Percentiles rank a stretch among this genome's conserved stretches.
Evolutionary conservation across 2,113 vertebrate genomes (phyloP).

Genomic region (Prinia subflava): DNA sequence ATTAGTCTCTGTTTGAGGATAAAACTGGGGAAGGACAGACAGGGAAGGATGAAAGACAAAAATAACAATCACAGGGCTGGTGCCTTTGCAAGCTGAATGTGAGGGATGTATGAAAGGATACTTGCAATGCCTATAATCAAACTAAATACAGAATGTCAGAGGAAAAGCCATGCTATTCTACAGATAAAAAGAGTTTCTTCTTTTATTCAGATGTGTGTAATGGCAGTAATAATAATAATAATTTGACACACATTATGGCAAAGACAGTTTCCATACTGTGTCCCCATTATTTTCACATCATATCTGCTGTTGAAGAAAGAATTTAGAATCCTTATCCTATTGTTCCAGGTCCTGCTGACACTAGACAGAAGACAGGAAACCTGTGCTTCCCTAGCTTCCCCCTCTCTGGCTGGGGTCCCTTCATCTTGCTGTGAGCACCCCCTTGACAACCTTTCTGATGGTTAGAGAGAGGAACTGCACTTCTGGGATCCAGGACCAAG

Average conservation of each 20-base stretch:
- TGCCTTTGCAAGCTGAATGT: not conserved
- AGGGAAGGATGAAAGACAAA: not conserved
- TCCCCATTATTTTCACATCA: not conserved
- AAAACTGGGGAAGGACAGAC: not conserved
- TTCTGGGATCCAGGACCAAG: not conserved
- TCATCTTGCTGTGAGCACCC: not conserved
- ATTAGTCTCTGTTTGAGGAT: not conserved
- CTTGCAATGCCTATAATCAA: not conserved
- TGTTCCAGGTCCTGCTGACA: not conserved
- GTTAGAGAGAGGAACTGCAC: not conserved
- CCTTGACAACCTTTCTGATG: not conserved
- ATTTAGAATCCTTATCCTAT: not conserved
- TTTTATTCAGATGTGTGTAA: not conserved
- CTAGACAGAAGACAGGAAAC: not conserved
- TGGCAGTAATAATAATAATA: not conserved
- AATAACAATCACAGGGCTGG: not conserved
- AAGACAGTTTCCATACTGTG: not conserved
- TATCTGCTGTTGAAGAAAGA: not conserved
- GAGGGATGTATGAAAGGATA: not conserved
- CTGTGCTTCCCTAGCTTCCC: not conserved
- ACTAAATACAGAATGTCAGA: constrained; percentile 14
- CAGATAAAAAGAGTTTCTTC: not conserved
- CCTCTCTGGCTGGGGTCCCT: not conserved
- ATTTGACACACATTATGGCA: not conserved
- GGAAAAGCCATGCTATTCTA: not conserved